Base-by-base conservation (phyloP, 2,888 invertebrate species). In the Volucella inanis region DNA sequence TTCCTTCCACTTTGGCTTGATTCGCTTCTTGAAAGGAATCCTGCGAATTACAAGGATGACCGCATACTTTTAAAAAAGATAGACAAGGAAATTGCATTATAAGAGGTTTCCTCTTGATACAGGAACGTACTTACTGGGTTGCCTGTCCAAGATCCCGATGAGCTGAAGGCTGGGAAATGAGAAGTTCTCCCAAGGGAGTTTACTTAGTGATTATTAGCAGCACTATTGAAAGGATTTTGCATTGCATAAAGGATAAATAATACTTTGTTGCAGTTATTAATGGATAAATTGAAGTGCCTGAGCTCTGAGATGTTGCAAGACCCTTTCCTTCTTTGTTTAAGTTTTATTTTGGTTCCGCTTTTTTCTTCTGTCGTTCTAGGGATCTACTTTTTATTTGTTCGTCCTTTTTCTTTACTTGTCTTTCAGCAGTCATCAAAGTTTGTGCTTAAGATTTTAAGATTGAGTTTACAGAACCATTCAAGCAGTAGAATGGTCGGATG, bases 181-280 rank as follows among this genome's bases (percentile, higher is more conserved):
- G 31, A 3, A 31, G 55, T 9, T 55, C 47, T 78, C 61, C 14
- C 12, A 15, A n/a, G 10, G 18, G 43, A 70, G 61, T 85, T 68
- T 68, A 47, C 68, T 81, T 72, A 59, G 71, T 67, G 72, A 76
- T 76, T 81, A 85, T 85, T 76, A 85, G 68, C 57, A 52, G 62
- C 62, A 72, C 81, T 81, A 85, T 85, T 80, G 76, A 80, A 85
- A 68, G 80, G 71, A 85, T 80, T 80, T 80, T 62, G n/a, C 67
- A 57, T 76, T 45, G 76, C 76, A 85, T 76, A 80, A 80, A 71
- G 62, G 52, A 76, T 18, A 49, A 74, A 67, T 61, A 72, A 72
- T 76, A 85, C 68, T 67, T 72, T 85, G 80, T 72, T 64, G 67
- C 80, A 71, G 64, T 70, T 85, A 75, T 85, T 76, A 72, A 72